Evolutionary conservation across 2,113 vertebrate species (phyloP).

Genomic region (Nothoprocta perdicaria): DNA sequence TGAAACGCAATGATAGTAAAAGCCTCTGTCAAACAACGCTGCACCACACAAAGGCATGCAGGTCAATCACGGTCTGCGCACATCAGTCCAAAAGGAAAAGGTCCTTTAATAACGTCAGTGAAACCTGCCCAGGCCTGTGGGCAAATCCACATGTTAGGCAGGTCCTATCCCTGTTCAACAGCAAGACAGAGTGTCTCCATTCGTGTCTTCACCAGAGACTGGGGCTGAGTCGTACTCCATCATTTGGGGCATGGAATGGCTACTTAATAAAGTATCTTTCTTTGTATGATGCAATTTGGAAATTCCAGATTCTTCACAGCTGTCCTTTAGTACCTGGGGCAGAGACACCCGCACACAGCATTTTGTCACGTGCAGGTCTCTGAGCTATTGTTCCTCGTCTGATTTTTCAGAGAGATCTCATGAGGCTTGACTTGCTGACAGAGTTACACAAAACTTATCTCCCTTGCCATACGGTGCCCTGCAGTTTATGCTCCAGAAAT

Average conservation of each 20-base stretch:
- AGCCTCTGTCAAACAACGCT: fast-evolving
- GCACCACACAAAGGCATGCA: neutral
- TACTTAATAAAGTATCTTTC: neutral
- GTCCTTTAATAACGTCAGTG: neutral
- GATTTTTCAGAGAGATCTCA: neutral
- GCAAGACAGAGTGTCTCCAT: fast-evolving
- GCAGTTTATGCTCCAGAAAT: neutral
- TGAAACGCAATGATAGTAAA: neutral
- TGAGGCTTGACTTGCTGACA: neutral
- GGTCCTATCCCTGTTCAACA: neutral
- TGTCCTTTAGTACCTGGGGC: neutral
- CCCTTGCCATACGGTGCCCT: neutral
- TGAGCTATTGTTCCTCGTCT: neutral
- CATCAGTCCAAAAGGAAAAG: neutral
- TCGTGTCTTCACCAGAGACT: neutral
- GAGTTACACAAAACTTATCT: neutral
- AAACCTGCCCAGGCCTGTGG: fast-evolving
- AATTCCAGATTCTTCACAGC: neutral
- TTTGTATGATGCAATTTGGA: fast-evolving
- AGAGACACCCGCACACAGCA: fast-evolving
- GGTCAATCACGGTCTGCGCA: fast-evolving
- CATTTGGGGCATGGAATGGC: neutral
- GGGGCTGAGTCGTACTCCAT: neutral
- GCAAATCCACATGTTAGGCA: neutral
- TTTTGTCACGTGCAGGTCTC: neutral